phyloP scores from a whole-genome alignment of 1,140 invertebrate genomes.

The Teleopsis dalmanni region DNA sequence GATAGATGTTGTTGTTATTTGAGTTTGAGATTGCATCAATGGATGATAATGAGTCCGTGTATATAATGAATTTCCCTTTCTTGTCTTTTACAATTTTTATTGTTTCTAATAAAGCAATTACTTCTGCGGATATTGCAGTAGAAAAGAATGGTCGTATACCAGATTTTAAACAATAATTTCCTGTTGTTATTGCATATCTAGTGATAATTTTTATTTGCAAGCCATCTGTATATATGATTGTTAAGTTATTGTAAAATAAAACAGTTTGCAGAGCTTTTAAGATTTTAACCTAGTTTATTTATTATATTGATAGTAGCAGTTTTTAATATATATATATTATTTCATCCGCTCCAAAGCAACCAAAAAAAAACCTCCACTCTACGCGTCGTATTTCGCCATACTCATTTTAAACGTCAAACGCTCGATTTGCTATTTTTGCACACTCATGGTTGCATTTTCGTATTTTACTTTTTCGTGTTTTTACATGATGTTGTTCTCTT shows the following conservation, averaged over 20 bases:
- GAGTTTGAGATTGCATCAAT: constrained; percentile 8
- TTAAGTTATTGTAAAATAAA: constrained; percentile 8
- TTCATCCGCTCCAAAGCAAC: background rate
- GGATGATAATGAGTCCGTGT: constrained; percentile 9
- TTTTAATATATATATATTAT: background rate
- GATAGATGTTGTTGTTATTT: constrained; percentile 9
- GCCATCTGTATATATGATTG: constrained; percentile 10
- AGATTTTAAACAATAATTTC: constrained; percentile 7
- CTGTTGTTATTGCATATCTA: constrained; percentile 5
- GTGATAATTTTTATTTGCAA: background rate
- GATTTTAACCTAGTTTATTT: background rate
- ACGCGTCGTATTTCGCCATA: too few species aligned
- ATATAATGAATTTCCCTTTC: constrained; percentile 11
- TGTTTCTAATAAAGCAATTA: constrained; percentile 8
- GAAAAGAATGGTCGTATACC: constrained; percentile 3
- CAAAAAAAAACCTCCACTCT: background rate
- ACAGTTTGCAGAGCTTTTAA: background rate
- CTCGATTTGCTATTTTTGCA: too few species aligned
- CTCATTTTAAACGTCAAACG: background rate
- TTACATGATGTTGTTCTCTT: too few species aligned
- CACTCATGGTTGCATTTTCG: too few species aligned
- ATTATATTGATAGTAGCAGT: background rate
- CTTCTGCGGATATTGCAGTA: constrained; percentile 5
- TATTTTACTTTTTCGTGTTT: too few species aligned
- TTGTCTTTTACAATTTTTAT: constrained; percentile 7